phyloP scores from a whole-genome alignment of 2,888 invertebrate genomes.

The Ceriagrion tenellum region DNA sequence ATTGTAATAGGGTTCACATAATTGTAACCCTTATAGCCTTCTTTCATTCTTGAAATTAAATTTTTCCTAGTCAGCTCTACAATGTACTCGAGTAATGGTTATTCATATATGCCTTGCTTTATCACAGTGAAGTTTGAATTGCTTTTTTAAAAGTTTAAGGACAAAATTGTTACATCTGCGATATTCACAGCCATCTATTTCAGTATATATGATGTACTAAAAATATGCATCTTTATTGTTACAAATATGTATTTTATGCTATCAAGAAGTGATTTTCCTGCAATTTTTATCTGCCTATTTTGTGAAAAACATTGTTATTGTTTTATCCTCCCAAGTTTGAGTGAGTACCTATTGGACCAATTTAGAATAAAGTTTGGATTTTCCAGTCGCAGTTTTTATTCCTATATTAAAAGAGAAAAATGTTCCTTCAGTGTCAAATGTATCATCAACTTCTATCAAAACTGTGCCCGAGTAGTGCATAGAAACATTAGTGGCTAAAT shows the following conservation, averaged over 20 bases:
- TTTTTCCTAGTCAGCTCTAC: background rate
- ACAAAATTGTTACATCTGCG: background rate
- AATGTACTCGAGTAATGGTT: background rate
- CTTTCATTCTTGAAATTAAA: background rate
- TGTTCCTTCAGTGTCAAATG: too few relatives aligned
- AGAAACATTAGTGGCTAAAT: too few relatives aligned
- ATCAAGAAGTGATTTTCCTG: background rate
- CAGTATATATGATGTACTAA: background rate
- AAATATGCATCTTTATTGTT: background rate
- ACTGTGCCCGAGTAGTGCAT: too few relatives aligned
- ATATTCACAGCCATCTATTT: background rate
- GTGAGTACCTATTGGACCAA: conserved; percentile 52
- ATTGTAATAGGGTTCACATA: too few relatives aligned
- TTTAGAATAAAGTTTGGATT: conserved; percentile 59
- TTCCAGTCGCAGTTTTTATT: conserved; percentile 11
- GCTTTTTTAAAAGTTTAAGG: background rate
- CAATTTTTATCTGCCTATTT: background rate
- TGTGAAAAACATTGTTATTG: conserved; percentile 47
- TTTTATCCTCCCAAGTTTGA: conserved; percentile 43
- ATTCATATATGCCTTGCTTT: background rate
- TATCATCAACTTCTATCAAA: too few relatives aligned
- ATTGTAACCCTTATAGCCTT: background rate
- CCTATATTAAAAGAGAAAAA: background rate
- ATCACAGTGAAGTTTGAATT: background rate
- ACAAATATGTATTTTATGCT: background rate